These are phyloP conservation scores for Meleagris gallopavo DNA, from an alignment of 2,113 vertebrate genomes.

Conservation along the genomic window DNA sequence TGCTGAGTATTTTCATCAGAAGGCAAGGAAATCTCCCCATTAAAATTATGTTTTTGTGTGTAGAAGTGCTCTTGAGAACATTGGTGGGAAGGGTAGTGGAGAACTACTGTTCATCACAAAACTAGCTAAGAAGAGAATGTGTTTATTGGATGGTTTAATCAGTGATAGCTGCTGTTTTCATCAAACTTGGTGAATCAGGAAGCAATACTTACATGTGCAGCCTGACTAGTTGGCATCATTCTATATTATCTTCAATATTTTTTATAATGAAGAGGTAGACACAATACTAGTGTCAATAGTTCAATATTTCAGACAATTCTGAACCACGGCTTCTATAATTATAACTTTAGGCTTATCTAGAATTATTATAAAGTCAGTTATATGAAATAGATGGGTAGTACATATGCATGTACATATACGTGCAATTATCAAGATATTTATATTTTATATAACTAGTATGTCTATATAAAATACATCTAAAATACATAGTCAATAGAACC, in stretches of 20 bases:
- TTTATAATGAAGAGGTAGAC: not conserved
- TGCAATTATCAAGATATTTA: not conserved
- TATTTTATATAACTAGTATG: not conserved
- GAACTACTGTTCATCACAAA: not conserved
- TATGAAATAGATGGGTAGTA: not conserved
- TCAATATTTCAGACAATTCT: not conserved
- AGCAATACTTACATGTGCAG: not conserved
- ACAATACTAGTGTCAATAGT: not conserved
- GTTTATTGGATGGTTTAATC: not conserved
- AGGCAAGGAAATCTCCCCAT: not conserved
- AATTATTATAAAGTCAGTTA: not conserved
- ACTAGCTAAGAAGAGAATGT: not conserved
- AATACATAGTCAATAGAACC: not conserved
- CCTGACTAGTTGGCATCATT: not conserved
- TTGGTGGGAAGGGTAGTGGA: not conserved
- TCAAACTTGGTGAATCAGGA: not conserved
- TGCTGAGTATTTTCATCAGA: not conserved
- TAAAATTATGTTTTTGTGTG: not conserved
- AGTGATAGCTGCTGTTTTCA: not conserved
- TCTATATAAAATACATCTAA: not conserved
- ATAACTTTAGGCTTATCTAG: not conserved
- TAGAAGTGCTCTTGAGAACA: conserved; percentile 4
- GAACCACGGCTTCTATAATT: not conserved
- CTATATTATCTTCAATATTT: not conserved
- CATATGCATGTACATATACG: not conserved